A percentile compares a stretch with the other conserved stretches of the same genome.
Evolutionary conservation across 2,113 vertebrate species (phyloP).

Genomic region (Leptobrachium ailaonicum): DNA sequence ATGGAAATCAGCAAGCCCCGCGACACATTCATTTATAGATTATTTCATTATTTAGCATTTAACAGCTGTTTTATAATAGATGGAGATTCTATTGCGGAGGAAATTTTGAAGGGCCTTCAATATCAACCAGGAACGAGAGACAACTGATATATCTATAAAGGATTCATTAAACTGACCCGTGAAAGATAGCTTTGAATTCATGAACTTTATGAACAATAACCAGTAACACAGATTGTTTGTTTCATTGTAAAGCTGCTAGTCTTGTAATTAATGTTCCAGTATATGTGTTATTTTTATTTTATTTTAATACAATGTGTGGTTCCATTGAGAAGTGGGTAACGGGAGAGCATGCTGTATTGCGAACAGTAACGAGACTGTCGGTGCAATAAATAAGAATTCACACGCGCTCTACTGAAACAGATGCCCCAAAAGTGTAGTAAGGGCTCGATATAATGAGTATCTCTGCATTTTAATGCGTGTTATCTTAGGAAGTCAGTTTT

Average conservation of each 20-base stretch:
- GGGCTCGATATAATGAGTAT: too few relatives aligned
- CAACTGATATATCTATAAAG: background rate
- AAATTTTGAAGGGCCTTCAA: background rate
- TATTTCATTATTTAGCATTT: background rate
- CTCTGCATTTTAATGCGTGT: too few relatives aligned
- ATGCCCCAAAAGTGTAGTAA: constrained; percentile 40
- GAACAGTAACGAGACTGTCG: background rate
- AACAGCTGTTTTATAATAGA: background rate
- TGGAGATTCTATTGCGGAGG: background rate
- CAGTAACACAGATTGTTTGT: too few relatives aligned
- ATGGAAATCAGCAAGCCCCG: background rate
- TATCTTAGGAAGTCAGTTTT: too few relatives aligned
- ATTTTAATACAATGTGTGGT: background rate
- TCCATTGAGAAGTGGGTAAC: background rate
- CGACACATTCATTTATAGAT: background rate
- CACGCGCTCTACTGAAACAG: constrained; percentile 13
- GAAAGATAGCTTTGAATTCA: too few relatives aligned
- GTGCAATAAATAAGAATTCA: background rate
- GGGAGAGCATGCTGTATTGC: background rate
- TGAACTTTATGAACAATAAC: too few relatives aligned
- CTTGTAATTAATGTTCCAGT: background rate
- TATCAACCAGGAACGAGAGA: background rate
- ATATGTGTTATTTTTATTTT: background rate
- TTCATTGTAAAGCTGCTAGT: background rate
- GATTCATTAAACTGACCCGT: background rate